Evolutionary conservation across 2,888 invertebrate genomes (phyloP).

Genomic region (Thelaira solivaga): DNA sequence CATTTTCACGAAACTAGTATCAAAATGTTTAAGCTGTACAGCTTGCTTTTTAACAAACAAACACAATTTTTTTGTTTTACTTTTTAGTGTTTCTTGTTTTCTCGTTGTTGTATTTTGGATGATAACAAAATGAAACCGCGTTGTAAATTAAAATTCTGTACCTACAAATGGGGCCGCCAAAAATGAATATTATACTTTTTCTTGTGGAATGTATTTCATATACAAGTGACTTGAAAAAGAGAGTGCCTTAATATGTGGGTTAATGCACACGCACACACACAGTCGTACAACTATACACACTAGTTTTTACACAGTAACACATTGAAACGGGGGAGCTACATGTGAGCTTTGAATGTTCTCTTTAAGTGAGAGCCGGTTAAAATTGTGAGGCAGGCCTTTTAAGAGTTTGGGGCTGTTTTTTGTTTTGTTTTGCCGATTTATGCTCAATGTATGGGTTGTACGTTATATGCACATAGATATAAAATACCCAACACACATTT

Average conservation of each 20-base stretch:
- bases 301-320: background rate
- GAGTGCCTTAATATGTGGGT: slow-evolving; percentile 4
- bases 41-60: background rate
- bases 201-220: slow-evolving; percentile 50
- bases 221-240: background rate
- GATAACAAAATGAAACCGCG: slow-evolving; percentile 34
- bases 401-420: slow-evolving; percentile 47
- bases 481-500: too few species aligned
- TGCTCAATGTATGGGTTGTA: slow-evolving; percentile 38
- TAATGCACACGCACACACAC: background rate
- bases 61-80: background rate
- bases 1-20: background rate
- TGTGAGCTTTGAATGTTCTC: background rate
- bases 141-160: slow-evolving; percentile 29
- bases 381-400: slow-evolving; percentile 54
- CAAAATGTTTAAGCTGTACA: slow-evolving; percentile 21
- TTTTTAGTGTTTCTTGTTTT: background rate
- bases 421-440: background rate
- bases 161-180: slow-evolving; percentile 46
- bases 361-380: slow-evolving; percentile 9
- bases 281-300: background rate
- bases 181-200: slow-evolving; percentile 48
- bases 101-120: slow-evolving; percentile 17
- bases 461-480: slow-evolving; percentile 6
- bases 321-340: slow-evolving; percentile 26